Evolutionary conservation across 2,888 invertebrate species (phyloP).

Genomic region (Acanthosoma haemorrhoidale): DNA sequence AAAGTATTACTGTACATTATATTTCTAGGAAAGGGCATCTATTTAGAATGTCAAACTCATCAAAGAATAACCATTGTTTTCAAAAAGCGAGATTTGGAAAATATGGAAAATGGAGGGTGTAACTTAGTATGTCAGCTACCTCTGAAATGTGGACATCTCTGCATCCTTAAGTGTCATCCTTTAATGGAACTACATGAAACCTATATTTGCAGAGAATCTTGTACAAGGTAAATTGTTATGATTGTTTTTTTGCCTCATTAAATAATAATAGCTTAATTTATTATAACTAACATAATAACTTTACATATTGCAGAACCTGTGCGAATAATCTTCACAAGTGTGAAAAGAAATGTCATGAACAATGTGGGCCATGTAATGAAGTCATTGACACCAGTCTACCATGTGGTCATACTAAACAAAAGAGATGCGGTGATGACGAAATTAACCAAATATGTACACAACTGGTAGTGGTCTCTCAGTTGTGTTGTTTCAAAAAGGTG

Average conservation of each 20-base stretch:
- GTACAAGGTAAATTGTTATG: not conserved
- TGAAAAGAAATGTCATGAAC: not conserved
- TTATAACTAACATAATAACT: not conserved
- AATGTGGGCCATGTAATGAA: not conserved
- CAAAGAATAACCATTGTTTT: not conserved
- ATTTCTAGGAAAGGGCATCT: not conserved
- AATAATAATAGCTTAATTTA: no score
- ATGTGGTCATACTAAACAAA: not conserved
- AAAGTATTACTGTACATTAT: no score
- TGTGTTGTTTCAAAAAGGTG: not conserved
- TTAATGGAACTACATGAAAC: not conserved
- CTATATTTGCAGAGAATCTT: not conserved
- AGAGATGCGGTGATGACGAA: not conserved
- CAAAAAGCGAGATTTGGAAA: not conserved
- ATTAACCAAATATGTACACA: not conserved
- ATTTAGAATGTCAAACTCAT: slow-evolving; percentile 7
- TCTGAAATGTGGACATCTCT: slow-evolving; percentile 7
- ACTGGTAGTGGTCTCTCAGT: not conserved
- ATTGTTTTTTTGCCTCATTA: not conserved
- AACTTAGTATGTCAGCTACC: not conserved
- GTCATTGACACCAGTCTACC: not conserved
- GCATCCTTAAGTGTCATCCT: not conserved
- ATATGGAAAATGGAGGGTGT: not conserved
- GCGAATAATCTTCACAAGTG: not conserved
- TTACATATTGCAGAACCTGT: not conserved